A percentile compares a stretch with the other conserved stretches of the same genome.
Evolutionary conservation across 2,797 vertebrate genomes (phyloP).

Genomic region (Antennarius maculatus): DNA sequence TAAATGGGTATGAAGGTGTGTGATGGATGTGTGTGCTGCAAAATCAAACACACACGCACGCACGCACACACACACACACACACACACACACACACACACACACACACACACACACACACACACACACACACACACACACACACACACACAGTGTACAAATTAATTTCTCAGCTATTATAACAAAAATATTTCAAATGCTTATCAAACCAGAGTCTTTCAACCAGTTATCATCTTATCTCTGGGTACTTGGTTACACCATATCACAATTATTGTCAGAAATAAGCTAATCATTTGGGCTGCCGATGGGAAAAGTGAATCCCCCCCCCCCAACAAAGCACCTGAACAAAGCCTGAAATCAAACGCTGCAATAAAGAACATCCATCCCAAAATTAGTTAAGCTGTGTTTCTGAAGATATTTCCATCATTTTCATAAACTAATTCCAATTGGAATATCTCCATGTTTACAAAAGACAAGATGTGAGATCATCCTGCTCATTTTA

Average conservation of each 20-base stretch:
- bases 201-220: constrained; percentile 30
- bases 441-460: no score
- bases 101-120: background rate
- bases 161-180: constrained; percentile 32
- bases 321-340: background rate
- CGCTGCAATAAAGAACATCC: no score
- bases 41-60: background rate
- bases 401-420: no score
- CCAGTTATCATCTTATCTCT: constrained; percentile 44
- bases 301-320: background rate
- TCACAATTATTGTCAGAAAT: constrained; percentile 65
- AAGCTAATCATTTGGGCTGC: constrained; percentile 76
- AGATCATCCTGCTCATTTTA: no score
- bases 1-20: background rate
- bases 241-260: constrained; percentile 7
- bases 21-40: background rate
- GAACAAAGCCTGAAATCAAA: no score
- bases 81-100: background rate
- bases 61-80: background rate
- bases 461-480: no score
- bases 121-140: background rate
- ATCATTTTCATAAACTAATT: no score
- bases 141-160: constrained; percentile 16
- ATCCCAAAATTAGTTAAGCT: no score
- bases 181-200: constrained; percentile 19